A percentile compares a stretch with the other conserved stretches of the same genome.
phyloP scores from a whole-genome alignment of 2,888 invertebrate genomes.

The Eupithecia abbreviata region DNA sequence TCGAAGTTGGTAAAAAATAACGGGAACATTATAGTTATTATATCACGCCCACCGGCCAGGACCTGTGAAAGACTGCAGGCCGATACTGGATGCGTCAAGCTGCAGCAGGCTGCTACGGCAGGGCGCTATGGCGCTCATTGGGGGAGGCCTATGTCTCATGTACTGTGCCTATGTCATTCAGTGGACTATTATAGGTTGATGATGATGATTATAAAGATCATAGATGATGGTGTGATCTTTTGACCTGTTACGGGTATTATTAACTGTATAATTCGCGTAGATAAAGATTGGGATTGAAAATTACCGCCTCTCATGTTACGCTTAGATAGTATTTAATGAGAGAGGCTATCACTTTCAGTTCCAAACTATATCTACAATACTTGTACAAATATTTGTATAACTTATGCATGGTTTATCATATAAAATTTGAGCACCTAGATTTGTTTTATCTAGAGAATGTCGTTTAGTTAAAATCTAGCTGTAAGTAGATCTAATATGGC shows the following conservation, averaged over 20 bases:
- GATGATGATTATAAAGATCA: too few species aligned
- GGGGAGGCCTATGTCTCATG: too few species aligned
- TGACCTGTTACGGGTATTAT: neutral
- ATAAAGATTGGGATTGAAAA: neutral
- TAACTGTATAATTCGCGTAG: neutral
- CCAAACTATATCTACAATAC: neutral
- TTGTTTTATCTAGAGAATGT: neutral
- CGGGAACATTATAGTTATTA: too few species aligned
- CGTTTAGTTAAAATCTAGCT: neutral
- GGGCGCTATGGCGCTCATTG: too few species aligned
- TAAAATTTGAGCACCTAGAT: neutral
- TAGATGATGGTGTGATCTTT: neutral
- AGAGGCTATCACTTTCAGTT: neutral
- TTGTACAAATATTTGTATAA: neutral
- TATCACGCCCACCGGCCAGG: too few species aligned
- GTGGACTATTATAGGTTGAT: too few species aligned
- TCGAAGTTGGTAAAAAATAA: too few species aligned
- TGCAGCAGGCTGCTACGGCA: too few species aligned
- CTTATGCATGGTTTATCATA: neutral
- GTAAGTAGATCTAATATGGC: constrained; percentile 53
- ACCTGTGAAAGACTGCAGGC: too few species aligned
- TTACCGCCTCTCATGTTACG: neutral
- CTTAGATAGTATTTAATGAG: neutral
- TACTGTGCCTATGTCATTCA: too few species aligned
- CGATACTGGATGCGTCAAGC: too few species aligned